These are phyloP conservation scores for Eupithecia tripunctaria DNA, from an alignment of 2,888 invertebrate species.

Conservation along the genomic window DNA sequence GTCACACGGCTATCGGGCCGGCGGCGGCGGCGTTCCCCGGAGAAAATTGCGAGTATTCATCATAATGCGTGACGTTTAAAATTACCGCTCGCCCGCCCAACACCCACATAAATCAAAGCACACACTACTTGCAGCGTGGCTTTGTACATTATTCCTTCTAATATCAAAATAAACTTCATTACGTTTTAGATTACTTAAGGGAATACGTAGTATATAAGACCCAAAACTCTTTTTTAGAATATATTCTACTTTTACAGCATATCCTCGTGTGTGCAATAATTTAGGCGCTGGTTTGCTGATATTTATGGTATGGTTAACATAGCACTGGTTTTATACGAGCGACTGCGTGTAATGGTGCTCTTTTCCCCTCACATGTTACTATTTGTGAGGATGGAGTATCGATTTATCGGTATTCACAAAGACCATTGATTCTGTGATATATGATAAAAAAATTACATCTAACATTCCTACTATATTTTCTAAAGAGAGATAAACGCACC, in stretches of 20 bases:
- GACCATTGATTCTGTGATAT: background rate
- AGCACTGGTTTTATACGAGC: constrained; percentile 65
- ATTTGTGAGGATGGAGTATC: constrained; percentile 25
- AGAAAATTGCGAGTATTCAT: constrained; percentile 82
- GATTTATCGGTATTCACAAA: constrained; percentile 10
- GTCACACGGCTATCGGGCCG: constrained; percentile 64
- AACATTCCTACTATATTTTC: background rate
- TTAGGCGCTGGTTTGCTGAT: constrained; percentile 66
- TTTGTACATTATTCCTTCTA: constrained; percentile 55
- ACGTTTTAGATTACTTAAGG: constrained; percentile 43
- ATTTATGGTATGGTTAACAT: constrained; percentile 71
- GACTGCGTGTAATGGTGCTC: constrained; percentile 57
- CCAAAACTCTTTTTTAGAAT: constrained; percentile 52
- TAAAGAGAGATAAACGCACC: background rate
- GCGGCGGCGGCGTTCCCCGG: constrained; percentile 63
- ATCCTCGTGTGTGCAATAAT: constrained; percentile 70
- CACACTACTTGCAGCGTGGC: constrained; percentile 70
- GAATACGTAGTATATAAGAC: constrained; percentile 41
- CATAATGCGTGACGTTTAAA: constrained; percentile 82
- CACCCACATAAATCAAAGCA: constrained; percentile 75
- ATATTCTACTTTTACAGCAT: constrained; percentile 56
- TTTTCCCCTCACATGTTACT: constrained; percentile 47
- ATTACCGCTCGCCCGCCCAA: constrained; percentile 71
- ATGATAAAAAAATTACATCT: background rate
- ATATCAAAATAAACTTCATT: constrained; percentile 45